Evolutionary conservation across 2,113 vertebrate genomes (phyloP).

Genomic region (Recurvirostra avosetta): DNA sequence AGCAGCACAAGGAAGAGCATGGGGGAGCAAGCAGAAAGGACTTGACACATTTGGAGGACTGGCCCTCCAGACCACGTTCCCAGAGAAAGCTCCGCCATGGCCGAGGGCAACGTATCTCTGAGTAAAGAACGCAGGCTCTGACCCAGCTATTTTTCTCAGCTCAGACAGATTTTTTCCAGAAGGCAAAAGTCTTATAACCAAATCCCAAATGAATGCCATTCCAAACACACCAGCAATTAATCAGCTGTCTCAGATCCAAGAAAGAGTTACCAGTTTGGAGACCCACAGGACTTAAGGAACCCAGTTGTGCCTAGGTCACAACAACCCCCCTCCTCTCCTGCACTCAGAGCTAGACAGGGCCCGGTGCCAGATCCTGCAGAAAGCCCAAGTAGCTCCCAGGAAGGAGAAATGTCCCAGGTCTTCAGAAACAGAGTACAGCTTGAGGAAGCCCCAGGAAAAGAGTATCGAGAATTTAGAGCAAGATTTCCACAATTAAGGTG

Average conservation of each 20-base stretch:
- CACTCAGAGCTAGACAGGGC: neutral
- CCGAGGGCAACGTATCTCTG: rapidly evolving
- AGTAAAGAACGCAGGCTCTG: neutral
- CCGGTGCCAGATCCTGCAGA: rapidly evolving
- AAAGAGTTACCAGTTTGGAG: neutral
- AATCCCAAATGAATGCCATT: neutral
- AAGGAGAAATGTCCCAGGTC: neutral
- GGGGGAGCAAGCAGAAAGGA: neutral
- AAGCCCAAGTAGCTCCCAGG: neutral
- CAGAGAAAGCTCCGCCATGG: neutral
- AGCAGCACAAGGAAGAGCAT: neutral
- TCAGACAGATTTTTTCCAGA: neutral
- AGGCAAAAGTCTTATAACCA: neutral
- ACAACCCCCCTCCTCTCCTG: neutral
- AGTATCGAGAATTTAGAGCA: neutral
- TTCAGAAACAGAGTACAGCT: neutral
- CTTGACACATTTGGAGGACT: rapidly evolving
- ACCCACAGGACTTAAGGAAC: neutral
- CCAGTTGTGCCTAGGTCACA: neutral
- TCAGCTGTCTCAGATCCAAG: neutral
- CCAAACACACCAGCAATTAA: neutral
- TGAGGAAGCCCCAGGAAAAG: neutral
- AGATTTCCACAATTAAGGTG: neutral
- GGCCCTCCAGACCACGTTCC: neutral
- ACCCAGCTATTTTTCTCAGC: neutral